A percentile compares a stretch with the other conserved stretches of the same genome.
Conservation (phyloP, 2,113 vertebrate species). For the Toxotes jaculatrix region DNA sequence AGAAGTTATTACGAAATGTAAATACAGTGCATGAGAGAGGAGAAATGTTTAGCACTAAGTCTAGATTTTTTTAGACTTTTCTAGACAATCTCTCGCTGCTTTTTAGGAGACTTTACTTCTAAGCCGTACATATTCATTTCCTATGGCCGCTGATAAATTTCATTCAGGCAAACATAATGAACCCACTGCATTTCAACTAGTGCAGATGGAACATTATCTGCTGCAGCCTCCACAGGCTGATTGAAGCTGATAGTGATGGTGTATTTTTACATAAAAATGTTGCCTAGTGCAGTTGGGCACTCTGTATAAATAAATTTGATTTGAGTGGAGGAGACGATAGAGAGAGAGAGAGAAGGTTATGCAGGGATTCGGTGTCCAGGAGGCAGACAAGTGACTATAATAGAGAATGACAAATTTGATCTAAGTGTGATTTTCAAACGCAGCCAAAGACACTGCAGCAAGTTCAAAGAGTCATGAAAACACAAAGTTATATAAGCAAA, state of each 20-base stretch:
- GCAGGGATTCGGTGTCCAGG: slow-evolving; percentile 24
- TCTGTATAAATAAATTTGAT: slow-evolving; percentile 14
- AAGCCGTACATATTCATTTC: background rate
- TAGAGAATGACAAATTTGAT: slow-evolving; percentile 20
- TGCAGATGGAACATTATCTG: background rate
- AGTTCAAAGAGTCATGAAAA: slow-evolving; percentile 15
- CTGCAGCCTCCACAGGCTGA: background rate
- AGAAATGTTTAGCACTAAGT: background rate
- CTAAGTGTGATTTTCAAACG: background rate
- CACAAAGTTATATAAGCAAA: background rate
- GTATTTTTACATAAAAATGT: slow-evolving; percentile 25
- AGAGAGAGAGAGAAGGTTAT: slow-evolving; percentile 2
- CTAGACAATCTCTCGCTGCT: background rate
- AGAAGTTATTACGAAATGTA: too few species aligned
- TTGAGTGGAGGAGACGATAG: slow-evolving; percentile 11
- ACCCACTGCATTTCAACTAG: background rate
- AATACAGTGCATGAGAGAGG: background rate
- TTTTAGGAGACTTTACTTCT: background rate
- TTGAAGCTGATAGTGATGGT: slow-evolving; percentile 4
- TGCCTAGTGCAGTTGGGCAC: slow-evolving; percentile 11
- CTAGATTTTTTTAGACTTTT: too few species aligned
- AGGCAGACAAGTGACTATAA: slow-evolving; percentile 39
- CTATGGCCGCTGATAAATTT: slow-evolving; percentile 2
- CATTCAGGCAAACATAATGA: slow-evolving; percentile 2
- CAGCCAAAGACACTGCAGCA: slow-evolving; percentile 33